Percentiles rank a stretch among this genome's conserved stretches.
These are phyloP conservation scores for Lutjanus erythropterus DNA, from an alignment of 2,113 vertebrate species.

Conservation along the genomic window DNA sequence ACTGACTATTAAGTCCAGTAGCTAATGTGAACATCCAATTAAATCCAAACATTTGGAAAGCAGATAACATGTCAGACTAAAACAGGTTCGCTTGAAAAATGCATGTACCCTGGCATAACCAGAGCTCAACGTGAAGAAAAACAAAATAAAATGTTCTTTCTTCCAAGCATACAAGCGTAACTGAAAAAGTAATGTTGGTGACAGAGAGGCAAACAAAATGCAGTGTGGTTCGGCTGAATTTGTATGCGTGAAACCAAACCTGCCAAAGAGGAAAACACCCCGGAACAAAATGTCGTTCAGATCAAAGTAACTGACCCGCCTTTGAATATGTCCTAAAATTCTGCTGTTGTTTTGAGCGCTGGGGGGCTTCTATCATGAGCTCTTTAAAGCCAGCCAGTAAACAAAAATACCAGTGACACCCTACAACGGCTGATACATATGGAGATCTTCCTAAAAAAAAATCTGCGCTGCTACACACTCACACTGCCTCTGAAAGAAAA, in stretches of 20 bases:
- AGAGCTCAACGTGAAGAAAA: conserved; percentile 13
- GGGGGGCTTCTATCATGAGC: not conserved
- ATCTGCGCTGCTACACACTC: not conserved
- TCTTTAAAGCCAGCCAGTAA: not conserved
- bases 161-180: not conserved
- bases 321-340: not conserved
- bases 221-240: not conserved
- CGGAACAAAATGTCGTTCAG: not conserved
- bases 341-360: not conserved
- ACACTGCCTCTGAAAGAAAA: not conserved
- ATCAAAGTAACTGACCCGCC: not conserved
- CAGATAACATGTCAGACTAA: not conserved
- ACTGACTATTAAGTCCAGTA: not conserved
- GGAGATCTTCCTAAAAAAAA: conserved; percentile 2
- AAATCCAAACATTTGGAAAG: conserved; percentile 21
- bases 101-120: not conserved
- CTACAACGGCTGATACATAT: not conserved
- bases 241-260: not conserved
- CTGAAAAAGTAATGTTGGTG: not conserved
- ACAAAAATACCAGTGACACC: conserved; percentile 8
- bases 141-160: not conserved
- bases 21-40: conserved; percentile 13
- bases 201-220: not conserved
- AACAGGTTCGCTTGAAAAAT: not conserved
- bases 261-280: not conserved